Base-by-base conservation (phyloP, 2,797 vertebrate genomes). In the Morelia viridis region DNA sequence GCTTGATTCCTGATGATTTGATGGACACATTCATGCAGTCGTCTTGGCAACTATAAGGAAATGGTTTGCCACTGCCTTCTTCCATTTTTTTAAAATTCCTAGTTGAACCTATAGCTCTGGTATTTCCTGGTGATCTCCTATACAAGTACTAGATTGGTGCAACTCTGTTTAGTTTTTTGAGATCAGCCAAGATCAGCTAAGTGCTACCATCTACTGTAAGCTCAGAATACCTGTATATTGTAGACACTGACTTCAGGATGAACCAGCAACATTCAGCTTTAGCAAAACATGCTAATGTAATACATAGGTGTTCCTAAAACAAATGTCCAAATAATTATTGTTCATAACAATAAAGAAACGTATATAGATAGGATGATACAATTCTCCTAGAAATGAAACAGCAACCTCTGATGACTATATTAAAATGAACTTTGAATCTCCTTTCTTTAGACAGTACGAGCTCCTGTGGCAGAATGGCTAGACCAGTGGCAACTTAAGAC, bases 261-360 rank as follows among this genome's bases (percentile, higher is more conserved):
- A 88, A 87, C 68, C 84, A 92, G 92, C 84, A 87, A 57, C 57
- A 53, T 85, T 41, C 35, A 90, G 65, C 58, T 41, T 87, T 92
- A 85, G 89, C 89, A 62, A 92, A 68, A 46, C 41, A 57, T 76
- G 57, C 88, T 80, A 80, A 92, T 41, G 87, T 89, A 92, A 92
- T 62, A 65, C 71, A 19, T n/a, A 26, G 56, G 22, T 26, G 35
- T 60, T 85, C 68, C 31, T n/a, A 57, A 60, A 35, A n/a, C 15
- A 28, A 1, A 19, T 15, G 61, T 90, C 28, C 62, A 85, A 46
- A 41, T 50, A 46, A 85, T 62, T 41, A 83, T 22, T n/a, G n/a
- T 60, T 76, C 84, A 64, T n/a, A 90, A 80, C 80, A 24, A 87
- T 87, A 87, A 62, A 46, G 65, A 92, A n/a, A 56, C 10, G n/a